Evolutionary conservation across 2,113 vertebrate species (phyloP), one percentile per base, ranked within the genome.

Genomic region (Trematocara stigmaticum): DNA sequence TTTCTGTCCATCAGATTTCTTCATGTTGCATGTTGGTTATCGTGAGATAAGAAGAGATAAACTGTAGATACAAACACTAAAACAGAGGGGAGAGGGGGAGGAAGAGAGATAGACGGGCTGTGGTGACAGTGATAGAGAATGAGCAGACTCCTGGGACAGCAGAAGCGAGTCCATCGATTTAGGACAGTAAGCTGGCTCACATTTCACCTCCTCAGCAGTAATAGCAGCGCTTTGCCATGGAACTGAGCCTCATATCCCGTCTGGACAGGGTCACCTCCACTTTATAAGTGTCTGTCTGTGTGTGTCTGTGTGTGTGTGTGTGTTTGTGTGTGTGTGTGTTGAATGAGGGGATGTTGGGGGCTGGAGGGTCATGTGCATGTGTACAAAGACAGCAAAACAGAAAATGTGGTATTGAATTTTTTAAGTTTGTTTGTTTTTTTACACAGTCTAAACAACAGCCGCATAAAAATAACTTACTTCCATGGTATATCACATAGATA

Each of bases 131-230:
- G 92, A 94, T 90, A 87, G 91, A 93, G 92, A 94, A 85, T 29
- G 47, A 91, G 82, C 55, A 9, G 74, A 81, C 94, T 91, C 92
- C 78, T 84, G 94, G 94, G 94, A 93, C 79, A 29, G 86, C 38
- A 84, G 86, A 91, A 92, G 90, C 81, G 84, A 92, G 91, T 85
- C 89, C 88, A 96, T 95, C 90, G 94, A 96, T 94, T 93, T 91
- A 74, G 94, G 88, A 93, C 90, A 88, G 89, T 79, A 88, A 94
- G 92, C 91, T 23, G 87, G 90, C 85, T 96, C 94, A 90, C 85
- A 79, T 96, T 96, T 95, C 95, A 89, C 91, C 92, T 92, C 89
- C 93, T 95, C 95, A 95, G 95, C 95, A 94, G 42, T 88, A 92
- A 89, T 38, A 55, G 74, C 81, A 85, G 84, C 82, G 74, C 91